Base-by-base conservation (phyloP, 2,888 invertebrate genomes). In the Odontocolon sp. region DNA sequence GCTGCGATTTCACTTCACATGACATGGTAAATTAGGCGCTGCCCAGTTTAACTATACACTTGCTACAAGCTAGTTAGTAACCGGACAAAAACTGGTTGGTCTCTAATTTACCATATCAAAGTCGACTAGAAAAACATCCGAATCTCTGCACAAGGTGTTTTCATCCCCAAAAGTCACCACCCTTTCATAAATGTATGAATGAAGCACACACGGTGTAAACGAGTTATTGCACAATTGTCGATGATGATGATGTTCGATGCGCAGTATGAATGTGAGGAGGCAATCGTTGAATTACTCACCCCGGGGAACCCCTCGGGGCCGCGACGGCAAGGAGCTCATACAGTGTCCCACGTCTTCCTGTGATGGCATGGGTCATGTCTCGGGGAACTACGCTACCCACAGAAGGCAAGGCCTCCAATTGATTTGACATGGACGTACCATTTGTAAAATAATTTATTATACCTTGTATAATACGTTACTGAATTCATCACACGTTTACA, bases 321-420 rank as follows among this genome's bases (percentile, higher is more conserved):
- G 94, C 89, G 94, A 94, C 90, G 93, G 93, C 89, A 94, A 94
- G 92, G 95, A 95, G 92, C 93, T 95, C 90, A 93, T 95, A 91
- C 95, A 95, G 92, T 96, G 96, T 90, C 96, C 96, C 80, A 95
- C 95, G 85, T 92, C 92, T 89, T 92, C 92, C 92, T 96, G 96
- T 93, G 96, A 96, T 92, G 96, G 96, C 86, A 94, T 95, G 91
- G 96, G 96, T 88, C 96, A 97, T 93, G 93, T 96, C 90, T 96
- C 96, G 87, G 96, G 96, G 89, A 96, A 95, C 94, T 97, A 96
- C 94, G 94, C 96, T 86, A 95, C 96, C 84, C 96, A 97, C 92
- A 94, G 96, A 92, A 96, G 95, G 94, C 94, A 94, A 94, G 94
- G 92, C 93, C 92, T 83, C 84, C 42, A 57, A 67, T 61, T 68